Evolutionary conservation across 1,140 invertebrate species (phyloP), one percentile per base, ranked within the genome.

Genomic region (Portunus trituberculatus): DNA sequence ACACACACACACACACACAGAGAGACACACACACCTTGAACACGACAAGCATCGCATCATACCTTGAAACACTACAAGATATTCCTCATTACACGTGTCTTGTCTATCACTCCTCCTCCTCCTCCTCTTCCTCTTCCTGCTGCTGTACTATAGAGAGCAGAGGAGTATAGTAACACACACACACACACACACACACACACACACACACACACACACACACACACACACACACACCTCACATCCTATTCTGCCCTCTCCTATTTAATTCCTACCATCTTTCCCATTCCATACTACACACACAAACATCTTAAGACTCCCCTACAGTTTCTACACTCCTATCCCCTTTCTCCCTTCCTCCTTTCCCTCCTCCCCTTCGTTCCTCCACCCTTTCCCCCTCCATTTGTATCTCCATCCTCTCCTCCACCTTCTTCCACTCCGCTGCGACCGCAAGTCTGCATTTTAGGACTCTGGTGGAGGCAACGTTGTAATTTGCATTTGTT

Each of bases 141-240:
- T 76, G 1, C 20, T 20, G 20, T 16, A 59, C 52, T 59, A 59
- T 59, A 1, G 12, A 59, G 52, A 20, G 20, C 52, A 59, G 3
- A 10, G 20, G 12, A 59, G 52, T 20, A 59, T 20, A 59, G 12
- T 16, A 12, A 59, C 52, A 59, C 8, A 59, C 52, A 59, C 52
- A 59, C 52, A 59, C 52, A 59, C 86, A 88, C 25, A 88, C 86
- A 31, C 29, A 88, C 86, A 88, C 86, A 88, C 86, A 88, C 86
- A 88, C 86, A 88, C 52, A 59, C 52, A 59, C 52, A 59, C 52
- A 59, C 86, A 88, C 25, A 88, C 86, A 31, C 29, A 88, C 86
- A 88, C 86, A 88, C 86, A 88, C 86, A 88, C 86, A 39, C 39
- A 39, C 39, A 2, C 39, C 6, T 39, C 39, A 39, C 39, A 12